Conservation (phyloP, 2,113 vertebrate species). For the Myrmecophaga tridactyla region DNA sequence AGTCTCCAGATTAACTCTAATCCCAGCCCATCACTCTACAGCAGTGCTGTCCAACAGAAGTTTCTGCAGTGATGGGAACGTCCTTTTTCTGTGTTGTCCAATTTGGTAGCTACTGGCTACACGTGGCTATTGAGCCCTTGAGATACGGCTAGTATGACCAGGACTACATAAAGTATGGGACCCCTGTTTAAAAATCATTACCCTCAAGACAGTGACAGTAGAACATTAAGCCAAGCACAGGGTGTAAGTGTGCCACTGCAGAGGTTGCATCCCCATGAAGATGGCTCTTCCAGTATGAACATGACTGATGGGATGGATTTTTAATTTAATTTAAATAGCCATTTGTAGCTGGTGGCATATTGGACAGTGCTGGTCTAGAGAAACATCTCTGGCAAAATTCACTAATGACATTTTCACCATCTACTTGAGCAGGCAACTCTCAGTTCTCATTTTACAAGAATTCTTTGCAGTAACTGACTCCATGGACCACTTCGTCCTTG, state of each 20-base stretch:
- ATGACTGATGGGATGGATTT: neutral
- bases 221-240: neutral
- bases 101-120: neutral
- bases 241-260: neutral
- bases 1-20: neutral
- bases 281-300: neutral
- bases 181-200: neutral
- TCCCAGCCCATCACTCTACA: neutral
- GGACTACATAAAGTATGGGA: neutral
- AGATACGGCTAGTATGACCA: neutral
- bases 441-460: neutral
- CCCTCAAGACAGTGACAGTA: neutral
- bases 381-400: neutral
- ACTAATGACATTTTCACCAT: neutral
- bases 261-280: neutral
- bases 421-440: neutral
- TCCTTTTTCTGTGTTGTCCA: neutral
- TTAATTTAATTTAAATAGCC: neutral
- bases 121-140: neutral
- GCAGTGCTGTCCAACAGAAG: neutral
- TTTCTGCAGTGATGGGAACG: neutral
- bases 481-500: neutral
- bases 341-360: neutral
- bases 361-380: neutral
- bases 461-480: neutral